Evolutionary conservation across 2,113 vertebrate genomes (phyloP), one percentile per base, ranked within the genome.

Genomic region (Oreochromis tanganicae): DNA sequence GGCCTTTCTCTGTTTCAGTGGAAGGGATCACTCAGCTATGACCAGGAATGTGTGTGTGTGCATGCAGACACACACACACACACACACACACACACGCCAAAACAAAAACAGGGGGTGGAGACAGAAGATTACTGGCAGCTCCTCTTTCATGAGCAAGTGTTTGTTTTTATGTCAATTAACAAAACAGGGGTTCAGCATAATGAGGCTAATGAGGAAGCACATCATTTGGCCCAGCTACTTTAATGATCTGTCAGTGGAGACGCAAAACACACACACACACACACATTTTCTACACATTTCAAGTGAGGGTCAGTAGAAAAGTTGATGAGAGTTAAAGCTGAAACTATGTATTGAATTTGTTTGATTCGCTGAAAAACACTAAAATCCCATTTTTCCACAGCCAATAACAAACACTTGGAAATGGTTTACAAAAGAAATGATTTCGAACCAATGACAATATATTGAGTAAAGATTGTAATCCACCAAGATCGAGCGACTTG

Each of bases 101-200:
- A 56, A 87, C 82, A 66, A 82, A 56, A 89, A 82, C 21, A 66
- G 52, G 24, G 73, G 85, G 87, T 56, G 84, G 68, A 81, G 87
- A 78, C 59, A 75, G 50, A 21, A 34, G 46, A 80, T 94, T 91
- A 89, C 85, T 92, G 85, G 61, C 88, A 88, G 86, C 38, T 89
- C 91, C 63, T 93, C 75, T 89, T 92, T 89, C 90, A 92, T 81
- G 32, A 88, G 88, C 85, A 50, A 92, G 88, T 91, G 92, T 93
- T 95, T 95, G 91, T 94, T 95, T 94, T 94, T 86, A 90, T 93
- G 92, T 93, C 92, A 95, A 94, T 95, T 94, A 94, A 88, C 85
- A 88, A 92, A 94, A 93, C 92, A 91, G 89, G 92, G 85, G 85
- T 93, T 93, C 82, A 89, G 88, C 79, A 83, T 94, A 94, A 95